A percentile compares a stretch with the other conserved stretches of the same genome.
Evolutionary conservation across 2,888 invertebrate genomes (phyloP).

Genomic region (Acanthoscelides obtectus): DNA sequence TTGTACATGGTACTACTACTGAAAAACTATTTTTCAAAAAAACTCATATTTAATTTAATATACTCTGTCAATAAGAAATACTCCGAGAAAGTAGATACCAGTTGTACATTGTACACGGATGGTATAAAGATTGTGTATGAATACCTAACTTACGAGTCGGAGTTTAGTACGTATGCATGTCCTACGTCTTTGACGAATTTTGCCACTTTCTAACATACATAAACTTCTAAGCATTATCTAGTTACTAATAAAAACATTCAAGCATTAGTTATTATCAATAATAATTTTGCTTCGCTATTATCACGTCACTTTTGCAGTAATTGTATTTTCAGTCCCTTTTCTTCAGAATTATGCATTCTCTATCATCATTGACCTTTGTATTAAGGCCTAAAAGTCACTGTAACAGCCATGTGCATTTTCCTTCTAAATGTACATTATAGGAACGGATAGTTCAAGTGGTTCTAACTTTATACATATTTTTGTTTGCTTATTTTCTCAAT

Average conservation of each 20-base stretch:
- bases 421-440: no score
- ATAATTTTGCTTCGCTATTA: background rate
- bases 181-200: background rate
- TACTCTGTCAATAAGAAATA: no score
- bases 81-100: no score
- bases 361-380: background rate
- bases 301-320: background rate
- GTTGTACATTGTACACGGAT: no score
- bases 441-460: no score
- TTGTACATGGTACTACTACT: background rate
- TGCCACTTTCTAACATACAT: background rate
- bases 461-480: no score
- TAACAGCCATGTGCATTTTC: background rate
- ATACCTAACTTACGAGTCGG: no score
- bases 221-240: background rate
- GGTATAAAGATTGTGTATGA: no score
- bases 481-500: no score
- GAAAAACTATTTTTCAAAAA: background rate
- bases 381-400: background rate
- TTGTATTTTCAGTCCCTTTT: background rate
- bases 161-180: background rate
- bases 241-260: background rate
- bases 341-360: background rate
- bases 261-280: slow-evolving; percentile 1
- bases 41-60: no score